These are phyloP conservation scores for Ctenomys sociabilis DNA, from an alignment of 2,113 vertebrate species.

Conservation along the genomic window DNA sequence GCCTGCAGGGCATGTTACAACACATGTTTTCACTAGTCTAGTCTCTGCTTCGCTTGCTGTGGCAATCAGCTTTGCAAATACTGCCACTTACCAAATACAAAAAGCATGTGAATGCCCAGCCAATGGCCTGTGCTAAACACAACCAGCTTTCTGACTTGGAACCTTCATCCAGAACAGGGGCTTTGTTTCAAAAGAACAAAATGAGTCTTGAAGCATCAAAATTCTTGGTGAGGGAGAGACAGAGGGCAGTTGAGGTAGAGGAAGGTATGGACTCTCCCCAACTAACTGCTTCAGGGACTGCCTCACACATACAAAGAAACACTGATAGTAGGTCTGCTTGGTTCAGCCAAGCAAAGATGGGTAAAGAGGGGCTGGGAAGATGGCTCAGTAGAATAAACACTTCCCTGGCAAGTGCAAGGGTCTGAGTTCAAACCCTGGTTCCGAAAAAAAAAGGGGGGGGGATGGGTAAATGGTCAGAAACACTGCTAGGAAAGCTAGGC, in stretches of 20 bases:
- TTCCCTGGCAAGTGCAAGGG: too few relatives aligned
- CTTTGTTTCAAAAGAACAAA: slow-evolving; percentile 80
- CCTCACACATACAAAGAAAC: slow-evolving; percentile 59
- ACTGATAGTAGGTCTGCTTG: slow-evolving; percentile 47
- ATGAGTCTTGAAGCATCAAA: slow-evolving; percentile 74
- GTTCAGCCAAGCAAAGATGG: slow-evolving; percentile 60
- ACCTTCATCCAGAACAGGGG: slow-evolving; percentile 74
- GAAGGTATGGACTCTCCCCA: slow-evolving; percentile 56
- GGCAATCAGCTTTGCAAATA: slow-evolving; percentile 82
- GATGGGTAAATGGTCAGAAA: too few relatives aligned
- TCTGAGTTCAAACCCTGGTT: too few relatives aligned
- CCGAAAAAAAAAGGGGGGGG: too few relatives aligned
- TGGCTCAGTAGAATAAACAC: too few relatives aligned
- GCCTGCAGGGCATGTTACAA: slow-evolving; percentile 77
- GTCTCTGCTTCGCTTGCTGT: slow-evolving; percentile 80
- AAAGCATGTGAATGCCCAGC: slow-evolving; percentile 80
- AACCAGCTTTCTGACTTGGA: slow-evolving; percentile 81
- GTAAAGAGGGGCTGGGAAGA: too few relatives aligned
- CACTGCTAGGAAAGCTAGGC: slow-evolving; percentile 65
- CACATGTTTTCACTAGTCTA: slow-evolving; percentile 81
- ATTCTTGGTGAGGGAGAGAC: background rate
- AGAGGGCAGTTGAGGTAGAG: background rate
- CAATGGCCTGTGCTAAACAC: slow-evolving; percentile 79
- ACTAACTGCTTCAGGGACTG: slow-evolving; percentile 30
- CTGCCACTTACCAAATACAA: slow-evolving; percentile 82